Evolutionary conservation across 2,888 invertebrate species (phyloP).

Genomic region (Blastobasis adustella): DNA sequence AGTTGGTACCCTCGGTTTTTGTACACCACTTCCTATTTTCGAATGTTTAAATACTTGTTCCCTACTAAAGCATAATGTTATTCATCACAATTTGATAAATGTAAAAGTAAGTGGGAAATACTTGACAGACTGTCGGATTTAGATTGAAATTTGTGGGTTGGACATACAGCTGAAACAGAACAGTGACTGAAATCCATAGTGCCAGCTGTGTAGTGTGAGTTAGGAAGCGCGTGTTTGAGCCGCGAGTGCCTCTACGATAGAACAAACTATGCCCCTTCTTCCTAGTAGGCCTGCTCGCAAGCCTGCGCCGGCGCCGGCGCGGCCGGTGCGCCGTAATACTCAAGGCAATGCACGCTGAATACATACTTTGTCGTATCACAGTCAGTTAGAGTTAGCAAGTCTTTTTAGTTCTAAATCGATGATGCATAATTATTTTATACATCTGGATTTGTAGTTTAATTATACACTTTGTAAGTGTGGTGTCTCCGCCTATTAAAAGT

Average conservation of each 20-base stretch:
- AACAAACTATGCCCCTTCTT: conserved; percentile 18
- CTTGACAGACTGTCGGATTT: not conserved
- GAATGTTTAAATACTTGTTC: conserved; percentile 7
- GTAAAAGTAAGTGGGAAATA: conserved; percentile 5
- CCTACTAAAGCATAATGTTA: conserved; percentile 21
- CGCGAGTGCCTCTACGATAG: conserved; percentile 32
- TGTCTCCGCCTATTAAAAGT: conserved; percentile 73
- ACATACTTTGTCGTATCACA: conserved; percentile 59
- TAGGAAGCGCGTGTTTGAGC: conserved; percentile 17
- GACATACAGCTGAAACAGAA: conserved; percentile 24
- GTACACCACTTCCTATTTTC: no score
- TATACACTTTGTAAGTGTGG: conserved; percentile 71
- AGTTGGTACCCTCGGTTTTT: conserved; percentile 18
- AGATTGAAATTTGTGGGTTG: conserved; percentile 24
- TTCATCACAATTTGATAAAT: conserved; percentile 12
- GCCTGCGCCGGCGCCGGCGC: no score
- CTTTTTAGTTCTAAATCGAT: conserved; percentile 60
- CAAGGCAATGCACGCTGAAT: conserved; percentile 42
- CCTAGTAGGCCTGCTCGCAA: conserved; percentile 2
- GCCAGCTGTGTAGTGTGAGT: no score
- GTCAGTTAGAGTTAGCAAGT: conserved; percentile 49
- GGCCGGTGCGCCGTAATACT: conserved; percentile 42
- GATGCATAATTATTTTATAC: conserved; percentile 70
- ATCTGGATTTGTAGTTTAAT: conserved; percentile 71
- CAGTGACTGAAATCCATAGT: conserved; percentile 3